These are phyloP conservation scores for Eurypyga helias DNA, from an alignment of 2,113 vertebrate species.

Conservation along the genomic window DNA sequence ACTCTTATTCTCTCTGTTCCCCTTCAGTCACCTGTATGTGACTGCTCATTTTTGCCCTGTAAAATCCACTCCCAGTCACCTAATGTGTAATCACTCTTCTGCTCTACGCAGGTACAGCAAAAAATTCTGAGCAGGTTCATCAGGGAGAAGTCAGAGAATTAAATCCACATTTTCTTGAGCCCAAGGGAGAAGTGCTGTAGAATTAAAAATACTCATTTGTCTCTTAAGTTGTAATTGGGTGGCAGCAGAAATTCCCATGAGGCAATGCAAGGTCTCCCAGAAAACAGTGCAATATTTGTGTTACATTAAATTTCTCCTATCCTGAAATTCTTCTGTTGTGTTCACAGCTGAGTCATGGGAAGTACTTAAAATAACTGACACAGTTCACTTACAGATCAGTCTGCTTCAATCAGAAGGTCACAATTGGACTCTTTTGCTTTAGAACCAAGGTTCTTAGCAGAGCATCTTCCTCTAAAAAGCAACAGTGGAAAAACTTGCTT, in stretches of 20 bases:
- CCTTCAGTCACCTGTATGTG: not conserved
- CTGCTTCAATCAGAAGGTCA: not conserved
- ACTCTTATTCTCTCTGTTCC: not conserved
- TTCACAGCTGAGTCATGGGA: not conserved
- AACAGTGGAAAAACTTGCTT: not conserved
- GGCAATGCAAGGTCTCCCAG: not conserved
- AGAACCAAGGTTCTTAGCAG: not conserved
- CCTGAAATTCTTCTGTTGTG: not conserved
- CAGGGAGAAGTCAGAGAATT: not conserved
- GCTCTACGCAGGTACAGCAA: not conserved
- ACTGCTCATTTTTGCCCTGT: not conserved
- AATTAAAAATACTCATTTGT: not conserved
- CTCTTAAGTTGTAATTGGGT: not conserved
- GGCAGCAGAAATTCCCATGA: not conserved
- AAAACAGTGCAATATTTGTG: not conserved
- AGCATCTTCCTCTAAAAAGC: not conserved
- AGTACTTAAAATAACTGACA: not conserved
- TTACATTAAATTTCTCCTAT: not conserved
- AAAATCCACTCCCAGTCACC: not conserved
- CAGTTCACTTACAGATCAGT: not conserved
- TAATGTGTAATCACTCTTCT: not conserved
- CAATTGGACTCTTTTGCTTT: not conserved
- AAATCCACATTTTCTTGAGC: not conserved
- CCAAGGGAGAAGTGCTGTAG: not conserved
- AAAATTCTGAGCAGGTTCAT: not conserved